Evolutionary conservation across 1,140 invertebrate genomes (phyloP), one percentile per base, ranked within the genome.

Genomic region (Harpegnathos saltator): DNA sequence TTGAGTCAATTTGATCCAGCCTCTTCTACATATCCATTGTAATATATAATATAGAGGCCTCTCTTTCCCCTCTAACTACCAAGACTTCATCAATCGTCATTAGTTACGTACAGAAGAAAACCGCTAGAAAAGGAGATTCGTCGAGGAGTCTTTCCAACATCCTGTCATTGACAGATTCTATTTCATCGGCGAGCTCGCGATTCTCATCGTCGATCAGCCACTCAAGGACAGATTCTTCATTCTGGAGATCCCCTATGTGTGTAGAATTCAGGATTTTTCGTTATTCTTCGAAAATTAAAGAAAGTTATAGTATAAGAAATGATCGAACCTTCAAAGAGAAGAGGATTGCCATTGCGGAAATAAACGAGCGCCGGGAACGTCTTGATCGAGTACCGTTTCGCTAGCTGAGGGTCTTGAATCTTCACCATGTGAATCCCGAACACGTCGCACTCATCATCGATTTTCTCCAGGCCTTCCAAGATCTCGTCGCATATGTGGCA

Each of bases 171-270:
- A 99, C 98, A 61, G 97, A 97, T 95, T 99, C 98, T 89, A 99
- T 99, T 95, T 99, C 98, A 94, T 99, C 98, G 15, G 97, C 97
- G 82, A 99, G 91, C 95, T 99, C 98, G 17, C 98, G 95, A 93
- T 98, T 99, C 83, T 99, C 98, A 92, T 99, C 98, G 93, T 99
- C 98, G 81, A 98, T 97, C 0, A 99, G 93, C 98, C 98, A 99
- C 94, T 99, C 98, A 52, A 98, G 94, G 12, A 98, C 97, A 0
- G 97, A 97, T 87, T 98, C 97, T 94, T 98, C 98, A 91, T 98
- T 98, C 94, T 98, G 97, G 22, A 99, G 93, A 94, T 99, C 98
- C 50, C 98, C 98, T 96, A 71, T 77, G 82, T 59, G 19, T 29
- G 38, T 4, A 50, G 65, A 17, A n/a, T 56, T 33, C 9, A 0